Percentiles rank a stretch among this genome's conserved stretches.
Evolutionary conservation across 2,113 vertebrate species (phyloP).

Genomic region (Phaethornis superciliosus): DNA sequence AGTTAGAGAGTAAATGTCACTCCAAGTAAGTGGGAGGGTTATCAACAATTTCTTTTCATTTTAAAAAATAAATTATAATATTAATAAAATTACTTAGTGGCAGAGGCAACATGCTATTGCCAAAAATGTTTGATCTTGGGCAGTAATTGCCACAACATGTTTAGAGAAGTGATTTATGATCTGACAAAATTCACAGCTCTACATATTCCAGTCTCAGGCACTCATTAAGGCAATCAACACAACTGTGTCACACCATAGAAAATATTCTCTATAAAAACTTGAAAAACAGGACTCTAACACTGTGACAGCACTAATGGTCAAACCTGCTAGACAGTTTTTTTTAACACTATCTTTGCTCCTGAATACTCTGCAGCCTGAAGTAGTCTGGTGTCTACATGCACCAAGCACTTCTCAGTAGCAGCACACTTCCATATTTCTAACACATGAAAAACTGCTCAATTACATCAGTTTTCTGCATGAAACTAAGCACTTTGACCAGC

Average conservation of each 20-base stretch:
- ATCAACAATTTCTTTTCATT: background rate
- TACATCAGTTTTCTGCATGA: background rate
- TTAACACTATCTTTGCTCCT: background rate
- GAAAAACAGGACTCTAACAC: background rate
- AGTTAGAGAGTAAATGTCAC: background rate
- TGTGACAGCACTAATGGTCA: background rate
- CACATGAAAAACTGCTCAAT: background rate
- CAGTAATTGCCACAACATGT: background rate
- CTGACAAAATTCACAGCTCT: conserved; percentile 16
- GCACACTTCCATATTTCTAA: background rate
- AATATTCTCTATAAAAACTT: background rate
- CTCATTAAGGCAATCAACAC: background rate
- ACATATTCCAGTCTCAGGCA: background rate
- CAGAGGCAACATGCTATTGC: background rate
- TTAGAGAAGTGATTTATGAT: conserved; percentile 4
- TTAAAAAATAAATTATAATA: background rate
- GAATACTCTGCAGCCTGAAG: background rate
- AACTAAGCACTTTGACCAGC: background rate
- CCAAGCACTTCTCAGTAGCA: background rate
- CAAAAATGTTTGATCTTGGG: background rate
- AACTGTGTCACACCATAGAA: background rate
- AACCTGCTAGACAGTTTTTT: background rate
- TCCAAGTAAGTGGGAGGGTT: background rate
- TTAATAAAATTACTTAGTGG: background rate
- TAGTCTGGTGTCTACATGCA: background rate